A percentile compares a stretch with the other conserved stretches of the same genome.
phyloP scores from a whole-genome alignment of 2,888 invertebrate genomes.

The Platerodrilus igneus region DNA sequence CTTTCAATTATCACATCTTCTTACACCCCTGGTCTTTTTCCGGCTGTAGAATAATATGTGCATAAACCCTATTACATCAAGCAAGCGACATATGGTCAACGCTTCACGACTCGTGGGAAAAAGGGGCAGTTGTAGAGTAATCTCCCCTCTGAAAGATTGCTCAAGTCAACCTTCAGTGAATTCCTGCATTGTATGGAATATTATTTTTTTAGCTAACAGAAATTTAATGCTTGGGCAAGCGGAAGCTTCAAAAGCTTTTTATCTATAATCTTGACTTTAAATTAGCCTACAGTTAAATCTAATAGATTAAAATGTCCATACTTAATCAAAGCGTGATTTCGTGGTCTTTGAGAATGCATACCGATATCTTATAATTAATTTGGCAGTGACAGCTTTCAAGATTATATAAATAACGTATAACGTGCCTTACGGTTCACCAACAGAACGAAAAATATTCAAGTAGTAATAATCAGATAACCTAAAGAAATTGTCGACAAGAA shows the following conservation, averaged over 20 bases:
- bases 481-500: slow-evolving; percentile 11
- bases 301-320: slow-evolving; percentile 5
- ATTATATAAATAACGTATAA: too few relatives aligned
- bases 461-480: too few relatives aligned
- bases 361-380: slow-evolving; percentile 8
- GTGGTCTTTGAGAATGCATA: slow-evolving; percentile 5
- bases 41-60: slow-evolving; percentile 16
- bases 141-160: slow-evolving; percentile 32
- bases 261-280: slow-evolving; percentile 2
- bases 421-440: too few relatives aligned
- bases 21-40: slow-evolving; percentile 24
- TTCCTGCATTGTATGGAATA: too few relatives aligned
- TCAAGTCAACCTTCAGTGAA: slow-evolving; percentile 32
- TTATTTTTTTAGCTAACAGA: too few relatives aligned
- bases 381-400: slow-evolving; percentile 7
- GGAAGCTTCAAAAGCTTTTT: background rate
- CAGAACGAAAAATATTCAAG: too few relatives aligned
- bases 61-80: slow-evolving; percentile 27
- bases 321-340: slow-evolving; percentile 6
- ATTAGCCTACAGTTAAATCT: slow-evolving; percentile 8
- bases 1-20: slow-evolving; percentile 28
- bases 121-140: slow-evolving; percentile 26
- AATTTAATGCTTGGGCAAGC: too few relatives aligned
- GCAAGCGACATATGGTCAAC: slow-evolving; percentile 42
- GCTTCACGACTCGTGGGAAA: slow-evolving; percentile 39